Percentiles rank a stretch among this genome's conserved stretches.
These are phyloP conservation scores for Strongylocentrotus purpuratus DNA, from an alignment of 35 echinoderm and acorn worm genomes.

Conservation along the genomic window DNA sequence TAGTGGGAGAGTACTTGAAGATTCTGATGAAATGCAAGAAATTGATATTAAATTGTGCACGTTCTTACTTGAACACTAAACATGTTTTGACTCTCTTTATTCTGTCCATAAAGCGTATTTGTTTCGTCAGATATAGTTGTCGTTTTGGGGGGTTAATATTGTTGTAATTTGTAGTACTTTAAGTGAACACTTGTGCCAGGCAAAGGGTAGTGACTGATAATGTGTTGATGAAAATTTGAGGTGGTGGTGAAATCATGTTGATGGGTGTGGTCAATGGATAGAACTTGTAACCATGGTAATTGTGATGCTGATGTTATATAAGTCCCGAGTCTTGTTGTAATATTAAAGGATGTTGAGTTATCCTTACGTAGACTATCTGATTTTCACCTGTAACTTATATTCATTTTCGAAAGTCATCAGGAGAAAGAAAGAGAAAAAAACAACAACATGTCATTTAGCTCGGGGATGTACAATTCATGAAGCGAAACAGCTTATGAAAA, in stretches of 20 bases:
- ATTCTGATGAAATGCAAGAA: slow-evolving; percentile 8
- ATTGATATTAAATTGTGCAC: slow-evolving; percentile 37
- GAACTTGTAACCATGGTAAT: not conserved
- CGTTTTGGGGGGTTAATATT: not conserved
- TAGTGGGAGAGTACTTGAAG: slow-evolving; percentile 21
- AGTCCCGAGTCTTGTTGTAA: not conserved
- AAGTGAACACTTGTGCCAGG: too few relatives aligned
- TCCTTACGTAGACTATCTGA: not conserved
- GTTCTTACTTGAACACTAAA: slow-evolving; percentile 33
- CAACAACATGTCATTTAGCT: not conserved
- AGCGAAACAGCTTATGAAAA: not conserved
- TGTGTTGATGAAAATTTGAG: not conserved
- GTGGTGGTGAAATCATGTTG: not conserved
- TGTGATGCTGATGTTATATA: not conserved
- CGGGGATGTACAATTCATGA: not conserved
- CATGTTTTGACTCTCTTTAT: not conserved
- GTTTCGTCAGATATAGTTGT: not conserved
- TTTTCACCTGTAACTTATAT: not conserved
- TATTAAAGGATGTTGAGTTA: not conserved
- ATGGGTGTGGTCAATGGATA: not conserved
- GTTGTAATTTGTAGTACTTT: not conserved
- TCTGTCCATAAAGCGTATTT: not conserved
- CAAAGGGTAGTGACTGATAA: not conserved
- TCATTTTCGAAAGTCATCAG: not conserved
- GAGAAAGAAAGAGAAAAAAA: too few relatives aligned